Evolutionary conservation across 2,113 vertebrate genomes (phyloP), one percentile per base, ranked within the genome.

Genomic region (Synodontis membranacea): DNA sequence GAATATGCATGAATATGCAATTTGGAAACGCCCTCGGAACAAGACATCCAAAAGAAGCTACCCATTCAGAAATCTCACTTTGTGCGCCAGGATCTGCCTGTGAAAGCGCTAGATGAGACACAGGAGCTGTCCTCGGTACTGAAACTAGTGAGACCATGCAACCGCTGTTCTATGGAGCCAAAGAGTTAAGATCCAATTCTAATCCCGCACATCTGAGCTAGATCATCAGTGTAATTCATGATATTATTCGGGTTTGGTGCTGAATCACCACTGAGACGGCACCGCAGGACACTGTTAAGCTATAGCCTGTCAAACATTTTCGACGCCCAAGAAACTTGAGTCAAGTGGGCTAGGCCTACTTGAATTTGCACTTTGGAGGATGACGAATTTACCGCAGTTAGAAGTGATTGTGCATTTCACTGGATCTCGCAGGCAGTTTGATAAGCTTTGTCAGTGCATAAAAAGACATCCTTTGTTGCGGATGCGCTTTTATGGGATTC

Each of bases 401-500:
- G 66, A 79, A 25, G n/a, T 34, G 83, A 85, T 78, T 72, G 44
- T 83, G 58, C 56, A 46, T 48, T 75, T 89, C 42, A 37, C 80
- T 50, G 12, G 37, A 60, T 81, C 46, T 88, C 28, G 34, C n/a
- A 84, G 76, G 82, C 76, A 28, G 66, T 28, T 62, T 88, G 84
- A 83, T 83, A 23, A 31, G 84, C 83, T 82, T 83, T 84, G 70
- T 48, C 37, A 84, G 25, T 64, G 84, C 68, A 46, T 76, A 42
- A 60, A 86, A 4, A 85, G 54, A 87, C 25, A 83, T 60, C 7
- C 52, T 78, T 85, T 84, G 82, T 84, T 76, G 70, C 50, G 12
- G 84, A 88, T 37, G 58, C n/a, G 52, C 81, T 86, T 85, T 84
- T 90, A 90, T 70, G 76, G 89, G 84, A 88, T 83, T 90, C 66